Evolutionary conservation across 2,888 invertebrate species (phyloP).

Genomic region (Allacma fusca): DNA sequence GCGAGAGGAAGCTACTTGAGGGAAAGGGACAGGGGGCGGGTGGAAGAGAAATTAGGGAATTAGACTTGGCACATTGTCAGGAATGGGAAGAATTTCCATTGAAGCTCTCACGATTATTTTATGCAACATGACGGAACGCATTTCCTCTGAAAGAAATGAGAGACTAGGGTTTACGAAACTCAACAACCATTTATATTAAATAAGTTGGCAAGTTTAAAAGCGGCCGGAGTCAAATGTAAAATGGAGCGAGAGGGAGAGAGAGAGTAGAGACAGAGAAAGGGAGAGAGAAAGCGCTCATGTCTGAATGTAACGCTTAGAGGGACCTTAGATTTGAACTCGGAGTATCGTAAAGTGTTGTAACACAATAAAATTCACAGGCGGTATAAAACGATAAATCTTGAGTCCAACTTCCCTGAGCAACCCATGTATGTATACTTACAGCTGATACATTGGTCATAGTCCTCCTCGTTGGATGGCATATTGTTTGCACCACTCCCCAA

Average conservation of each 20-base stretch:
- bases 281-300: neutral
- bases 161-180: no score
- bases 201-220: no score
- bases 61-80: no score
- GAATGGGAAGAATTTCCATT: no score
- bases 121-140: no score
- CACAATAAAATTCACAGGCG: conserved; percentile 37
- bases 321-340: conserved; percentile 16
- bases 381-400: conserved; percentile 36
- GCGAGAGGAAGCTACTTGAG: no score
- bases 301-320: neutral
- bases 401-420: neutral
- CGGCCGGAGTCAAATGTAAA: neutral
- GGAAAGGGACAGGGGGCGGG: no score
- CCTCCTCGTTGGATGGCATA: neutral
- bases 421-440: conserved; percentile 17
- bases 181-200: no score
- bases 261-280: neutral
- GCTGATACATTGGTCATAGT: conserved; percentile 13
- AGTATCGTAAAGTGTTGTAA: conserved; percentile 35
- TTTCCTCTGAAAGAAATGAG: no score
- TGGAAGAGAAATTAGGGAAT: no score
- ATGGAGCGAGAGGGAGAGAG: neutral
- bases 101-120: no score
- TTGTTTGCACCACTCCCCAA: no score